Percentiles rank a stretch among this genome's conserved stretches.
phyloP scores from a whole-genome alignment of 2,888 invertebrate species.

The Drosophila rubida region DNA sequence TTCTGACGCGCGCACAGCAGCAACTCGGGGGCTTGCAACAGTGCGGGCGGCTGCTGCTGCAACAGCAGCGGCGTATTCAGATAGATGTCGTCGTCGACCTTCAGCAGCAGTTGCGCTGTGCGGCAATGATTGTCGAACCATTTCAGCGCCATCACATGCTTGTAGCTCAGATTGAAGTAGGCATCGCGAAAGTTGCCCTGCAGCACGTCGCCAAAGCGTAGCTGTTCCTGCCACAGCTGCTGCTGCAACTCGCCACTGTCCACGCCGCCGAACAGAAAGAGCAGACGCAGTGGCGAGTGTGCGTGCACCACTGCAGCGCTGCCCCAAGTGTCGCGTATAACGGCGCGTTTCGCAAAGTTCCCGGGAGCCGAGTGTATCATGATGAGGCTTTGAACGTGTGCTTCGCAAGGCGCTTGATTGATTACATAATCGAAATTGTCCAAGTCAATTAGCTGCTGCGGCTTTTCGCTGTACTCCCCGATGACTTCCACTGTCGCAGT shows the following conservation, averaged over 20 bases:
- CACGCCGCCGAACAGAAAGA: conserved; percentile 39
- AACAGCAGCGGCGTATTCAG: conserved; percentile 34
- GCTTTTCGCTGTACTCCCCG: conserved; percentile 27
- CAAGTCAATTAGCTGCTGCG: conserved; percentile 40
- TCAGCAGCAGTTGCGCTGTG: conserved; percentile 88
- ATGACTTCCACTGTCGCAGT: background rate
- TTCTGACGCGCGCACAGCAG: conserved; percentile 18
- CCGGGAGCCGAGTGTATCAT: conserved; percentile 42
- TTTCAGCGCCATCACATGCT: conserved; percentile 91
- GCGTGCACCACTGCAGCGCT: background rate
- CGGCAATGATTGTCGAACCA: conserved; percentile 90
- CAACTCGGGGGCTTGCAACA: conserved; percentile 14
- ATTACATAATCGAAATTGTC: conserved; percentile 28
- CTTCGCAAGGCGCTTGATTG: conserved; percentile 19
- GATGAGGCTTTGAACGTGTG: conserved; percentile 22
- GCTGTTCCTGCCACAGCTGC: conserved; percentile 23
- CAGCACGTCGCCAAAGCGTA: conserved; percentile 86
- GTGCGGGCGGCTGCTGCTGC: background rate
- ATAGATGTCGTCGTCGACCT: conserved; percentile 86
- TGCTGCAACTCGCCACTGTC: conserved; percentile 6
- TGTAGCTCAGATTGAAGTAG: conserved; percentile 92
- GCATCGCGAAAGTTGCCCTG: conserved; percentile 91
- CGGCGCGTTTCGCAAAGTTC: conserved; percentile 35
- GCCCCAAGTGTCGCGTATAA: conserved; percentile 50
- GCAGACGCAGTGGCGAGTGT: conserved; percentile 24